phyloP scores from a whole-genome alignment of 2,797 vertebrate genomes.

The Alauda arvensis region DNA sequence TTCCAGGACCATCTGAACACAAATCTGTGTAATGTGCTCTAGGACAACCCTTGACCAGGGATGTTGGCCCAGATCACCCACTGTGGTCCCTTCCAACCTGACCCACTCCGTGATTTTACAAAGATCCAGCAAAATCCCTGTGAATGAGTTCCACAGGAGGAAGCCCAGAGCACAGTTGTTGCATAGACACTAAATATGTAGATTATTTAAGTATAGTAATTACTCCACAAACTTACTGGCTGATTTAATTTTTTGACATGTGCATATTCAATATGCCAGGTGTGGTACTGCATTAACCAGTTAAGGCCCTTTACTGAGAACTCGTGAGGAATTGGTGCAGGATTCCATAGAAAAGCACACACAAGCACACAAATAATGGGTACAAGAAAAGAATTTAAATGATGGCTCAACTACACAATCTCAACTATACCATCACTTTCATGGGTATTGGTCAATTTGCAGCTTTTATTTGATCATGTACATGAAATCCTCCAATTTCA shows the following conservation, averaged over 20 bases:
- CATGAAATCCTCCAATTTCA: background rate
- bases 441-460: background rate
- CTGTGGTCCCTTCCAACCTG: background rate
- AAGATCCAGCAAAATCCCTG: background rate
- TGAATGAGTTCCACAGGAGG: background rate
- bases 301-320: background rate
- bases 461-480: conserved; percentile 10
- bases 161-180: background rate
- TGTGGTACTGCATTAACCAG: background rate
- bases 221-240: background rate
- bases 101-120: background rate
- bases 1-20: background rate
- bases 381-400: background rate
- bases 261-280: background rate
- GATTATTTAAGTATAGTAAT: background rate
- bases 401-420: background rate
- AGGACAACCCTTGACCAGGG: background rate
- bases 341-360: background rate
- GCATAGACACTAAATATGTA: background rate
- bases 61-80: background rate
- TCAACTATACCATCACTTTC: background rate
- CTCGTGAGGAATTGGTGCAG: background rate
- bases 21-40: background rate
- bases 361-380: background rate
- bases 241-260: background rate